Conservation (phyloP, 2,113 vertebrate species). For the Xenotilapia leptura region DNA sequence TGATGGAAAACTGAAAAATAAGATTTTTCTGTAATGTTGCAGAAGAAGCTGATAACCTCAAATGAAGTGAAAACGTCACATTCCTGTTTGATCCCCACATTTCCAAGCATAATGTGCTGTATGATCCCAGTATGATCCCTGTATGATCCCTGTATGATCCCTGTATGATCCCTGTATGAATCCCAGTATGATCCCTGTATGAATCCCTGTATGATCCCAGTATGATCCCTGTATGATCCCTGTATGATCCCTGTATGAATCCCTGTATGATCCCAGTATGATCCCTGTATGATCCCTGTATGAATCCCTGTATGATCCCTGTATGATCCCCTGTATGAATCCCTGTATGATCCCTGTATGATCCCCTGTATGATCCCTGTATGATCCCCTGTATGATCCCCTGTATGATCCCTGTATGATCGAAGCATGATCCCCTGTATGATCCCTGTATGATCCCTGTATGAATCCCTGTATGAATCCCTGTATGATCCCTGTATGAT, state of each 20-base stretch:
- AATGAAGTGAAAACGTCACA: neutral
- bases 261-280: accelerated
- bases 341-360: accelerated
- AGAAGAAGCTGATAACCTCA: neutral
- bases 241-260: accelerated
- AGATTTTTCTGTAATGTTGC: neutral
- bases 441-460: accelerated
- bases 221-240: accelerated
- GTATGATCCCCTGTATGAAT: accelerated
- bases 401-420: accelerated
- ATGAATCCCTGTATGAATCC: accelerated
- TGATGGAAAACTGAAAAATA: neutral
- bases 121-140: accelerated
- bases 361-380: accelerated
- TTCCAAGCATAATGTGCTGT: neutral
- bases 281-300: accelerated
- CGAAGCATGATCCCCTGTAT: no score
- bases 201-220: no score
- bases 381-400: accelerated
- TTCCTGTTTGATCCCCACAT: neutral
- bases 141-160: accelerated
- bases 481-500: accelerated
- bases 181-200: accelerated
- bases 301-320: no score
- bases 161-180: accelerated